phyloP scores from a whole-genome alignment of 2,797 vertebrate genomes.

The Leuciscus waleckii region DNA sequence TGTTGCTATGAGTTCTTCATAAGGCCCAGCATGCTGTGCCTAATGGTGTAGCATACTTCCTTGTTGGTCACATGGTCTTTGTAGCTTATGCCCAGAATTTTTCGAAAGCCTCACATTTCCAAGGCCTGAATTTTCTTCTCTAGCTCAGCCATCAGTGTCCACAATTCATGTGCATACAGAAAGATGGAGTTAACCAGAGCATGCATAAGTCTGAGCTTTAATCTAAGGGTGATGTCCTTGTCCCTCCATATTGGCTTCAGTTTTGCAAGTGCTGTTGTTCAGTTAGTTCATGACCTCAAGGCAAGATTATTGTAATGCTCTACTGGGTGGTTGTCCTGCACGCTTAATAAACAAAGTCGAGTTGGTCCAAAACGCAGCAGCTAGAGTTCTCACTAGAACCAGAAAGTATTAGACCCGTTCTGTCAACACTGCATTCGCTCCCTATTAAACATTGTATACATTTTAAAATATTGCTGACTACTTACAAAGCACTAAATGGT shows the following conservation, averaged over 20 bases:
- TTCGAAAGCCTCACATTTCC: not conserved
- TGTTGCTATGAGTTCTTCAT: not conserved
- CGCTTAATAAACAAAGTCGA: no score
- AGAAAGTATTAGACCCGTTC: no score
- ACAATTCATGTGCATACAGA: not conserved
- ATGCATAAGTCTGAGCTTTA: not conserved
- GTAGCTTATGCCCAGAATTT: not conserved
- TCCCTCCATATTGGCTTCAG: not conserved
- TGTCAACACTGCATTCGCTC: no score
- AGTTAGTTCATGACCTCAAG: no score
- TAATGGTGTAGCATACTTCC: not conserved
- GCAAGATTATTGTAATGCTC: no score
- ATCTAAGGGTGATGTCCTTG: not conserved
- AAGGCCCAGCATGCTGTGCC: not conserved
- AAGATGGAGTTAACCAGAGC: not conserved
- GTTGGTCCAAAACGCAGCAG: no score
- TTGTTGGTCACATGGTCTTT: not conserved
- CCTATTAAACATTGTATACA: no score
- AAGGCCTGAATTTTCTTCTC: not conserved
- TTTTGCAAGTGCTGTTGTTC: not conserved
- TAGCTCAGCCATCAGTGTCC: not conserved
- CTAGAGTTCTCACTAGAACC: no score
- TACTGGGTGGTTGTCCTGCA: no score
- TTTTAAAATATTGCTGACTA: no score
- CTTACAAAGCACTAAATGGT: no score